A percentile compares a stretch with the other conserved stretches of the same genome.
Evolutionary conservation across 2,113 vertebrate species (phyloP).

Genomic region (Accipiter cooperii): DNA sequence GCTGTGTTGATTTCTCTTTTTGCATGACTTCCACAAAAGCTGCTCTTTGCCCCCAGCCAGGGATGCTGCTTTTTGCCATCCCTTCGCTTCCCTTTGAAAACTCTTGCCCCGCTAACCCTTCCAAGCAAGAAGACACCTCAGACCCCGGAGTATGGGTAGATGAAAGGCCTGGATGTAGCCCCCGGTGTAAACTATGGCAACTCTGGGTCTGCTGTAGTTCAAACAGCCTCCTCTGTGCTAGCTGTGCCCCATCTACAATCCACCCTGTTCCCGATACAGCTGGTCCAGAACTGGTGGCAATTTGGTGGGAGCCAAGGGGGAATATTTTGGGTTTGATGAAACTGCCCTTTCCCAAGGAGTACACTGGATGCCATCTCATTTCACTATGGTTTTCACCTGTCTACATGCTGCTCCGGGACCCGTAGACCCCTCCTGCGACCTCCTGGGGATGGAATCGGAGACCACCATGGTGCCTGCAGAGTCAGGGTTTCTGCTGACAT

Average conservation of each 20-base stretch:
- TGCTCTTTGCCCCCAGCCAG: constrained; percentile 21
- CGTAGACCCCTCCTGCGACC: background rate
- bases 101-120: background rate
- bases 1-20: constrained; percentile 44
- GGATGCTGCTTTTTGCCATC: background rate
- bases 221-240: background rate
- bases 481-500: background rate
- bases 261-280: background rate
- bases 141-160: background rate
- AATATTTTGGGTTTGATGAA: background rate
- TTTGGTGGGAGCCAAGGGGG: accelerated
- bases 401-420: background rate
- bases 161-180: background rate
- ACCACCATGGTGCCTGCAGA: background rate
- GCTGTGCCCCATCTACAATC: background rate
- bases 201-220: background rate
- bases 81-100: background rate
- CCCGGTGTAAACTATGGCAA: background rate
- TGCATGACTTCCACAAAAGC: constrained; percentile 37
- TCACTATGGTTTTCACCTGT: background rate
- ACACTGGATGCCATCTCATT: background rate
- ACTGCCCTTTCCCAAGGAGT: background rate
- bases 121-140: constrained; percentile 9
- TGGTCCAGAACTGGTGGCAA: background rate
- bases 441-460: background rate